These are phyloP conservation scores for Chymomyza fuscimana DNA, from an alignment of 2,888 invertebrate species.

Conservation along the genomic window DNA sequence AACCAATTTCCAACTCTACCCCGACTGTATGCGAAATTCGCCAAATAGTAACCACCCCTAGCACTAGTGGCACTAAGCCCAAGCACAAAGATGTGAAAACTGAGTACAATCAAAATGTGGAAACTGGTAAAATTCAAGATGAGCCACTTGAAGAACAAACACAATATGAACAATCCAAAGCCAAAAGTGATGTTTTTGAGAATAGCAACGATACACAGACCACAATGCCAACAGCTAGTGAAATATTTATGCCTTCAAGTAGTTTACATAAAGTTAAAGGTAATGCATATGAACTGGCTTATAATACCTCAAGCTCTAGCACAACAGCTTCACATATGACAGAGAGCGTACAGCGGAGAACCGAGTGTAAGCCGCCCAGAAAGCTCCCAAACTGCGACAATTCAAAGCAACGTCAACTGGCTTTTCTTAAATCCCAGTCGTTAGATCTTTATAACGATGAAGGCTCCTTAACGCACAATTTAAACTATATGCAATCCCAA, in stretches of 20 bases:
- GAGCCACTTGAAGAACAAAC: not conserved
- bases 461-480: slow-evolving; percentile 19
- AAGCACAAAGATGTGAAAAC: not conserved
- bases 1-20: not conserved
- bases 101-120: slow-evolving; percentile 4
- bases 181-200: not conserved
- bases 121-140: slow-evolving; percentile 3
- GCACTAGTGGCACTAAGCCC: slow-evolving; percentile 11
- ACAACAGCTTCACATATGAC: too few relatives aligned
- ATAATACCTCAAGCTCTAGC: not conserved
- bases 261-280: not conserved
- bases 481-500: slow-evolving; percentile 26
- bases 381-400: not conserved
- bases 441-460: slow-evolving; percentile 40
- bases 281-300: not conserved
- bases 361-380: not conserved
- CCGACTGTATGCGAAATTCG: not conserved
- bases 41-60: not conserved
- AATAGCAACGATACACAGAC: not conserved
- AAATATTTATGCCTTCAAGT: not conserved
- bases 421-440: slow-evolving; percentile 50
- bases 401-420: slow-evolving; percentile 27
- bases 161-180: not conserved
- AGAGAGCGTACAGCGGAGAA: not conserved
- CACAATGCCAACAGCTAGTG: not conserved